phyloP scores from a whole-genome alignment of 2,888 invertebrate species.

The Punctoribates punctum region DNA sequence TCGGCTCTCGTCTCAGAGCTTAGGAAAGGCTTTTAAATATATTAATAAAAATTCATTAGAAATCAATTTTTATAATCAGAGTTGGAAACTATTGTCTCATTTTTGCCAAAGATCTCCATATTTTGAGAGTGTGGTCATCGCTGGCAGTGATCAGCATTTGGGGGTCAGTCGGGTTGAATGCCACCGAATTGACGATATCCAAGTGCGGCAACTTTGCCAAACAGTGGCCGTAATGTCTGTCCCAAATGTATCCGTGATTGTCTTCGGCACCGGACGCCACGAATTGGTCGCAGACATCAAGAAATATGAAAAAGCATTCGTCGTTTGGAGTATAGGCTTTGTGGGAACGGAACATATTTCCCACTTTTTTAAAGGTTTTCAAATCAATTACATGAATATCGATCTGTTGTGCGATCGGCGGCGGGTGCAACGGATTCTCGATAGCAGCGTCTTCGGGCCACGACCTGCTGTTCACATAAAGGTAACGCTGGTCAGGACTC shows the following conservation, averaged over 20 bases:
- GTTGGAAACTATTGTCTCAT: neutral
- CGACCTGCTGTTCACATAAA: conserved; percentile 76
- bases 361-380: conserved; percentile 67
- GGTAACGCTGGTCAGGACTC: conserved; percentile 75
- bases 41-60: neutral
- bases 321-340: conserved; percentile 78
- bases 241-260: conserved; percentile 77
- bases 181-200: conserved; percentile 79
- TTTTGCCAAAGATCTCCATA: conserved; percentile 55
- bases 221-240: conserved; percentile 74
- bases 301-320: conserved; percentile 79
- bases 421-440: conserved; percentile 70
- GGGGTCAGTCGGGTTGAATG: conserved; percentile 74
- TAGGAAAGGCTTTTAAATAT: too few relatives aligned
- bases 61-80: neutral
- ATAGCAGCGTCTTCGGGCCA: conserved; percentile 75
- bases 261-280: conserved; percentile 83
- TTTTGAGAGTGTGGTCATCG: conserved; percentile 73
- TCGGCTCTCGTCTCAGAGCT: too few relatives aligned
- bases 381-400: conserved; percentile 82
- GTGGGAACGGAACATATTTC: conserved; percentile 71
- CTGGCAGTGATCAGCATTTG: conserved; percentile 78
- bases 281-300: conserved; percentile 75
- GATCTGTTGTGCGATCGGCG: conserved; percentile 79
- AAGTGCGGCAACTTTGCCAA: conserved; percentile 69